Percentiles rank a stretch among this genome's conserved stretches.
phyloP scores from a whole-genome alignment of 2,888 invertebrate genomes.

The Stomorhina lunata region DNA sequence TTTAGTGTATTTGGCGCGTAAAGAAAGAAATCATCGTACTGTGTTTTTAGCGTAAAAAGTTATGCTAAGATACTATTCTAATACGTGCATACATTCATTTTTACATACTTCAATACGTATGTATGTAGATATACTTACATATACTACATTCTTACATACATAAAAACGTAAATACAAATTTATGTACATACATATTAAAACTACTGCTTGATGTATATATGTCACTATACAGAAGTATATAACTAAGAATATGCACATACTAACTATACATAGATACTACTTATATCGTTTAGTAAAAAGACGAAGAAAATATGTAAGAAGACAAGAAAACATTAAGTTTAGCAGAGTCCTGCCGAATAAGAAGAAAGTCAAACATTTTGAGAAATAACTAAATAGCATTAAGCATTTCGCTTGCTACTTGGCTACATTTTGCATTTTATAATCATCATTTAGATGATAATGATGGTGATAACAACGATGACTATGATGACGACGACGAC shows the following conservation, averaged over 20 bases:
- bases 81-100: too few species aligned
- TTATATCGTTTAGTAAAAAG: constrained; percentile 14
- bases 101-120: too few species aligned
- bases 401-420: constrained; percentile 21
- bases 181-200: too few species aligned
- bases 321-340: too few species aligned
- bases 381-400: constrained; percentile 3
- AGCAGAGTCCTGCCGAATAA: constrained; percentile 20
- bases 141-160: too few species aligned
- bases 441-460: not conserved
- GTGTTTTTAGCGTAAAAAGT: too few species aligned
- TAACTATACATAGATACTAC: not conserved
- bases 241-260: not conserved
- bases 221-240: not conserved
- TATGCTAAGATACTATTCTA: too few species aligned
- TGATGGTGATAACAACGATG: constrained; percentile 7
- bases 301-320: constrained; percentile 31
- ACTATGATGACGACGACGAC: constrained; percentile 19
- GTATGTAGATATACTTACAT: too few species aligned
- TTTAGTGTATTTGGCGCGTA: too few species aligned
- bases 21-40: too few species aligned
- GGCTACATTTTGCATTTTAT: constrained; percentile 1
- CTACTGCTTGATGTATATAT: not conserved
- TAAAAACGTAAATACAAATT: too few species aligned
- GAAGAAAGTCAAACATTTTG: constrained; percentile 25